Conservation (phyloP, 2,888 invertebrate genomes). For the Beris morrisii region DNA sequence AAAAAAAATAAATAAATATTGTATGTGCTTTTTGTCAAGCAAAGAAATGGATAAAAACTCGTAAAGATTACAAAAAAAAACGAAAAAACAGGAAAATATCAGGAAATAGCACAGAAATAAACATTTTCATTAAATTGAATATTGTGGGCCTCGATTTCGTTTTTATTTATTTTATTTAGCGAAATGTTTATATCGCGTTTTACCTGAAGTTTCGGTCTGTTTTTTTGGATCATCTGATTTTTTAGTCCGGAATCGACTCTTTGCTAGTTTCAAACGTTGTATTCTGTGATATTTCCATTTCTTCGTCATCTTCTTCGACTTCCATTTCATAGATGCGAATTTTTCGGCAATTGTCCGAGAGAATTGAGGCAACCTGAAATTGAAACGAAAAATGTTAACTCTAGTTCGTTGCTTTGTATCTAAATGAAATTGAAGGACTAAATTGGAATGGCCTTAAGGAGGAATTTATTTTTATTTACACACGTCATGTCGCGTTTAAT, state of each 20-base stretch:
- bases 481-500: too few relatives aligned
- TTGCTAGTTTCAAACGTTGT: conserved; percentile 53
- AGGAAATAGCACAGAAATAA: conserved; percentile 20
- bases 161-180: not conserved
- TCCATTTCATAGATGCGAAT: conserved; percentile 91
- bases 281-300: conserved; percentile 62
- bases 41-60: conserved; percentile 1
- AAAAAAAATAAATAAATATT: conserved; percentile 13
- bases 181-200: not conserved
- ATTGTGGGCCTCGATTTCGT: conserved; percentile 11
- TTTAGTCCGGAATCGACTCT: conserved; percentile 46
- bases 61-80: not conserved
- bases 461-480: too few relatives aligned
- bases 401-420: too few relatives aligned
- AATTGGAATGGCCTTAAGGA: too few relatives aligned
- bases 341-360: conserved; percentile 77
- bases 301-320: conserved; percentile 88
- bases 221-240: not conserved
- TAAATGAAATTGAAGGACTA: too few relatives aligned
- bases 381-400: too few relatives aligned
- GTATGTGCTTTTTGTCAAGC: conserved; percentile 35
- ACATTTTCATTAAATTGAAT: conserved; percentile 1
- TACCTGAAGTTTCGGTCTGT: not conserved
- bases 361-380: conserved; percentile 72
- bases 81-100: conserved; percentile 4